Evolutionary conservation across 2,888 invertebrate species (phyloP).

Genomic region (Drosophila pseudotakahashii): DNA sequence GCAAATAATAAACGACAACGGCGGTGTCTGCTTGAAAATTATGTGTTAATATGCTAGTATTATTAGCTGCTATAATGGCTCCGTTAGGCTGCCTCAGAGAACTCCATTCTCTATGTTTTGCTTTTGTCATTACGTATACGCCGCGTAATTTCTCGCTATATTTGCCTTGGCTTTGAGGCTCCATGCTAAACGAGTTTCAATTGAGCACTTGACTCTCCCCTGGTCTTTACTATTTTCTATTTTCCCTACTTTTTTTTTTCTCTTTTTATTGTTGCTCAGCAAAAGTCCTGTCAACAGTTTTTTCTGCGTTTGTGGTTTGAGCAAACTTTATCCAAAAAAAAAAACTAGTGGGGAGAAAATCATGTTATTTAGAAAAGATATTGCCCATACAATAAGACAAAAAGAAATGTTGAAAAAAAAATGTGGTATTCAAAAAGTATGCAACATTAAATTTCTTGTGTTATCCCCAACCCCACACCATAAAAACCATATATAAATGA

Average conservation of each 20-base stretch:
- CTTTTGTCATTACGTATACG: constrained; percentile 69
- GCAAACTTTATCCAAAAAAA: constrained; percentile 4
- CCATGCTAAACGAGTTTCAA: constrained; percentile 60
- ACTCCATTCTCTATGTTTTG: constrained; percentile 7
- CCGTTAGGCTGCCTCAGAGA: neutral
- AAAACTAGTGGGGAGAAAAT: neutral
- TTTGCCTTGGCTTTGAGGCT: constrained; percentile 35
- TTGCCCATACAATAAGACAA: neutral
- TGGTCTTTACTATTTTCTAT: constrained; percentile 1
- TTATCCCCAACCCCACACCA: too few relatives aligned
- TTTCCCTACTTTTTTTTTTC: constrained; percentile 1
- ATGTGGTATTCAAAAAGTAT: too few relatives aligned
- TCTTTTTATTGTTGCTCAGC: neutral
- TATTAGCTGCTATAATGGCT: constrained; percentile 62
- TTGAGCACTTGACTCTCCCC: constrained; percentile 50
- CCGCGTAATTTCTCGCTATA: constrained; percentile 35
- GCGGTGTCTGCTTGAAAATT: constrained; percentile 67
- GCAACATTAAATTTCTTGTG: too few relatives aligned
- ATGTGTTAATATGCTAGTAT: constrained; percentile 78
- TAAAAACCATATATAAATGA: too few relatives aligned
- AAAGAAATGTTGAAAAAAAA: too few relatives aligned
- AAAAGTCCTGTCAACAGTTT: constrained; percentile 40
- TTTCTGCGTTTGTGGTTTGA: constrained; percentile 19
- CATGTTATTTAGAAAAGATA: too few relatives aligned
- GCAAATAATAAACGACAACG: constrained; percentile 58